phyloP scores from a whole-genome alignment of 2,888 invertebrate species.

The Campoletis raptor region DNA sequence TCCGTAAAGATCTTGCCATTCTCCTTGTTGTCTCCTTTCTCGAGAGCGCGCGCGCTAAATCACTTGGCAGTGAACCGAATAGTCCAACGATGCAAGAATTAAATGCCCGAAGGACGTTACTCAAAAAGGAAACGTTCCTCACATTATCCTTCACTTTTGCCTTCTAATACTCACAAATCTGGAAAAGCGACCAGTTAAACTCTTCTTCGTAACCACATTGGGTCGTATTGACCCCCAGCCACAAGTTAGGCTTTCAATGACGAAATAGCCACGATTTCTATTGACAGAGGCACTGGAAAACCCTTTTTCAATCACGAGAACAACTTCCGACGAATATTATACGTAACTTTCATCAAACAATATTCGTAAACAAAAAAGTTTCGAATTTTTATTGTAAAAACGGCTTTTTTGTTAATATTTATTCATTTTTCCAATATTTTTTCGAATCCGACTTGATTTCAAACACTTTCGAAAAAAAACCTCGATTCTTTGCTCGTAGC shows the following conservation, averaged over 20 bases:
- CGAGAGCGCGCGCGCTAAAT: constrained; percentile 61
- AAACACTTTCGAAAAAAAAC: neutral
- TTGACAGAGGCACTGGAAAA: neutral
- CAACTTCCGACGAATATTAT: neutral
- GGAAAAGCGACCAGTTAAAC: neutral
- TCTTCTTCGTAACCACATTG: neutral
- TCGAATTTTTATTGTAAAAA: neutral
- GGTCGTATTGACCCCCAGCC: neutral
- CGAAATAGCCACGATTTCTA: neutral
- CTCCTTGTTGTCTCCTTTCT: constrained; percentile 68
- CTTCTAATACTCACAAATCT: neutral
- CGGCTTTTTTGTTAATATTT: too few relatives aligned
- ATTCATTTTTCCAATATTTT: too few relatives aligned
- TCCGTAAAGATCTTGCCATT: constrained; percentile 49
- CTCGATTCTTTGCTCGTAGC: neutral
- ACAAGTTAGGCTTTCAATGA: neutral
- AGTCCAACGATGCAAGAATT: constrained; percentile 30
- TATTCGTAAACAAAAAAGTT: neutral
- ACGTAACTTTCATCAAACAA: neutral
- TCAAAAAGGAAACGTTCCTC: constrained; percentile 2
- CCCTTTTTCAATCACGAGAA: neutral
- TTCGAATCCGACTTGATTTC: too few relatives aligned
- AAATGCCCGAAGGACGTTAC: constrained; percentile 46
- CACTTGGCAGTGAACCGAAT: constrained; percentile 76
- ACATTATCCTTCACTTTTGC: constrained; percentile 3